phyloP scores from a whole-genome alignment of 1,140 invertebrate genomes.

The Artemia franciscana region DNA sequence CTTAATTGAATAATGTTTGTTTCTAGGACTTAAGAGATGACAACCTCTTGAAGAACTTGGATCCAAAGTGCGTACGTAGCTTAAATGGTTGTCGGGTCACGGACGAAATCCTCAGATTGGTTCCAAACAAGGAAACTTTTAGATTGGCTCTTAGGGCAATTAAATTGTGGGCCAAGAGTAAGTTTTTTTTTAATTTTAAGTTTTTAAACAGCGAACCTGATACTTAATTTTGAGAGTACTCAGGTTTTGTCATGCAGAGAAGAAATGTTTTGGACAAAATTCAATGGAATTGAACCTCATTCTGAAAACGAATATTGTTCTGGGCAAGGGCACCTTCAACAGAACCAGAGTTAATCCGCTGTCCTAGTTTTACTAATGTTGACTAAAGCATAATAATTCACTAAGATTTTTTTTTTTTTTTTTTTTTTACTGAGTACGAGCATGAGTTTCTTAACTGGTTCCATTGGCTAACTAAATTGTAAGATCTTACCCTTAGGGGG shows the following conservation, averaged over 20 bases:
- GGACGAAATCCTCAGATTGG: constrained; percentile 84
- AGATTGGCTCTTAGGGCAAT: constrained; percentile 75
- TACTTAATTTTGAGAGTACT: constrained; percentile 3
- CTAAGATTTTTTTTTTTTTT: no score
- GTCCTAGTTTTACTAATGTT: no score
- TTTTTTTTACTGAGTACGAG: no score
- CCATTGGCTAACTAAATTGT: no score
- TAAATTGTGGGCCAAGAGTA: constrained; percentile 97
- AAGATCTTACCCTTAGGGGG: no score
- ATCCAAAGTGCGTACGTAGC: constrained; percentile 85
- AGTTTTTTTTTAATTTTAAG: constrained; percentile 22
- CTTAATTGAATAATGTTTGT: constrained; percentile 9
- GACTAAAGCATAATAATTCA: no score
- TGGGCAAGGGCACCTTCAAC: no score
- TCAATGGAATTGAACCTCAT: no score
- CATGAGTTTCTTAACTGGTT: no score
- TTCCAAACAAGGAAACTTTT: constrained; percentile 88
- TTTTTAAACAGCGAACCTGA: constrained; percentile 5
- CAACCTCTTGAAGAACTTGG: constrained; percentile 75
- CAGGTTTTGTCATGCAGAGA: constrained; percentile 8
- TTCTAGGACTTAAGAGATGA: constrained; percentile 70
- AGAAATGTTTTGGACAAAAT: not conserved
- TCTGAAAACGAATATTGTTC: constrained; percentile 9
- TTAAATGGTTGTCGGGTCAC: constrained; percentile 95
- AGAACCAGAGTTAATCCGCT: no score